Evolutionary conservation across 2,797 vertebrate genomes (phyloP), one percentile per base, ranked within the genome.

Genomic region (Apogon hyalosoma): DNA sequence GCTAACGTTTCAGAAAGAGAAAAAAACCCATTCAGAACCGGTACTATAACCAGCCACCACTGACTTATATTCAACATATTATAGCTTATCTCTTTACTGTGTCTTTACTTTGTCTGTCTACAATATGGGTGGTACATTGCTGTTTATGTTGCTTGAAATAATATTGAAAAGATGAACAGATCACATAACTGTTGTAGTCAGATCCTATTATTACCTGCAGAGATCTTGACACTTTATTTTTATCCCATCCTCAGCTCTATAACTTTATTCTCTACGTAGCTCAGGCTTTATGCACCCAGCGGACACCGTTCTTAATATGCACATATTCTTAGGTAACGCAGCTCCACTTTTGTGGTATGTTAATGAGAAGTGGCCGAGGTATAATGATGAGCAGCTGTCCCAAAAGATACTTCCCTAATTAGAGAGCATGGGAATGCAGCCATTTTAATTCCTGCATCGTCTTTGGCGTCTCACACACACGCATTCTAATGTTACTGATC

Each of bases 401-500:
- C 69, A 12, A 16, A 39, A 57, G 64, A 59, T 45, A 50, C 52
- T 56, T 31, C n/a, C 65, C 60, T 73, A 73, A 69, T 73, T 69
- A 69, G 55, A 57, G 43, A 52, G 55, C 18, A 19, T 39, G 45
- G 50, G 39, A 73, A 53, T 52, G 54, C 40, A 47, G 49, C 61
- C 64, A 64, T 56, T 61, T 55, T 58, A 57, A 57, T 15, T 16
- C 52, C 21, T 50, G 13, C 21, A 12, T 45, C 36, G n/a, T 31
- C 7, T 39, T 11, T 60, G 28, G 7, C 41, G 7, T 28, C n/a
- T 6, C 24, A 13, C 47, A 33, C 42, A 42, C 48, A 39, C 14
- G 63, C 41, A 7, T 21, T 28, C 39, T 56, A 36, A 51, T 38
- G 47, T 57, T 51, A 70, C 43, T 47, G 45, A 12, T 5, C 33